Evolutionary conservation across 2,888 invertebrate genomes (phyloP), one percentile per base, ranked within the genome.

Genomic region (Noctua comes): DNA sequence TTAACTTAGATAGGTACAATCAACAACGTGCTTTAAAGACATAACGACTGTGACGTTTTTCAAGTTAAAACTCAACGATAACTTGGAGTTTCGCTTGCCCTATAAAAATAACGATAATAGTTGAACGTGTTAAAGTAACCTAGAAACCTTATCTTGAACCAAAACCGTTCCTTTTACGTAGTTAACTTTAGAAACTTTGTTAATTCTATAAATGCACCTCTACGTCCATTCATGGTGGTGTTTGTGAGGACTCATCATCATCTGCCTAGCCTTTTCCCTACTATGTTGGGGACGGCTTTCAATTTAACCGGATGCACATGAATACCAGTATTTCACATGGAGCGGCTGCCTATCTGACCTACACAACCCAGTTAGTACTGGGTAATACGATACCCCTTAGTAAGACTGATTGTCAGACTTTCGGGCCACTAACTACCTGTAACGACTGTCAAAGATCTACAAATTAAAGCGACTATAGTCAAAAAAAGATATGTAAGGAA

Each of bases 121-220:
- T 21, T 7, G 18, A 79, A 70, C 48, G 65, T 54, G 69, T 81
- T 78, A 4, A 27, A 7, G 36, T 46, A 68, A 71, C 71, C 62
- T 48, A 62, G 51, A 71, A 79, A 68, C 84, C 31, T 82, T 82
- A 84, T 79, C 82, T 83, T 16, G 6, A 48, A 76, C 16, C 36
- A 2, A 68, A 76, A n/a, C 43, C 24, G 24, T 54, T 18, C 0
- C 11, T 40, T 59, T 51, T 36, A 51, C 27, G n/a, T 27, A 11
- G 36, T 62, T 24, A 27, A 5, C 11, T 76, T 59, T 8, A 27
- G 16, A 46, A 36, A 48, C 57, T 36, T 76, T n/a, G 16, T 48
- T 65, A 27, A 21, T 16, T 43, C 6, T 31, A 31, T 18, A 3
- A 31, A 40, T 68, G 40, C 24, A 64, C 21, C 27, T 51, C 16